Base-by-base conservation (phyloP, 2,113 vertebrate genomes). In the Caloenas nicobarica region DNA sequence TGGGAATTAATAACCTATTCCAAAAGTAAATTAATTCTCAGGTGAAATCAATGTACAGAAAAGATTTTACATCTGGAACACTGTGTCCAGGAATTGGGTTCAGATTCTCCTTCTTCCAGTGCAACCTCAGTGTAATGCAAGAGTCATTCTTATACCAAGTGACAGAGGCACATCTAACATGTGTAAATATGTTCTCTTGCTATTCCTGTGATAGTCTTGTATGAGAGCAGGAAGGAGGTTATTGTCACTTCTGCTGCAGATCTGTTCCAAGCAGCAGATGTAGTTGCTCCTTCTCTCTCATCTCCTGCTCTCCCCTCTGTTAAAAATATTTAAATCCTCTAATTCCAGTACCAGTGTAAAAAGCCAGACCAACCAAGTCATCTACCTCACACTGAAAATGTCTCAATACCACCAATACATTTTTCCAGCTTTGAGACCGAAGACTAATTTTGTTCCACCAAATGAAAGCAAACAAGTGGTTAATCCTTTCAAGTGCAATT, bases 21-120 rank as follows among this genome's bases (percentile, higher is more conserved):
- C 88, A 95, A 96, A 97, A 97, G 84, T 91, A 96, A 93, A 96
- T 96, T 94, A 73, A 72, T 94, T 97, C 78, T 95, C 91, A 95
- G 44, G 83, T 96, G 83, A 95, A 97, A 97, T 96, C 60, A 91
- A 68, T 42, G 57, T 66, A 94, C 58, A 94, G 81, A 85, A 95
- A 81, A 76, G n/a, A 80, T 82, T 95, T 97, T 60, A 80, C 92
- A 84, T 50, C 42, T 91, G 82, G 36, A 89, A 81, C 40, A 54
- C 28, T 54, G 16, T 60, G 61, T 94, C 78, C n/a, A 92, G 69
- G 72, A 92, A 64, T 51, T 81, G 54, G 33, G 48, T 87, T 90
- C 81, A 82, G 81, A 73, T 81, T 90, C 13, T 80, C 91, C 81
- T 83, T 86, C 54, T 81, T 95, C 40, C 54, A 81, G 40, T 66